A percentile compares a stretch with the other conserved stretches of the same genome.
Evolutionary conservation across 23 tunicate genomes (phyloP).

Genomic region (Styela clava): DNA sequence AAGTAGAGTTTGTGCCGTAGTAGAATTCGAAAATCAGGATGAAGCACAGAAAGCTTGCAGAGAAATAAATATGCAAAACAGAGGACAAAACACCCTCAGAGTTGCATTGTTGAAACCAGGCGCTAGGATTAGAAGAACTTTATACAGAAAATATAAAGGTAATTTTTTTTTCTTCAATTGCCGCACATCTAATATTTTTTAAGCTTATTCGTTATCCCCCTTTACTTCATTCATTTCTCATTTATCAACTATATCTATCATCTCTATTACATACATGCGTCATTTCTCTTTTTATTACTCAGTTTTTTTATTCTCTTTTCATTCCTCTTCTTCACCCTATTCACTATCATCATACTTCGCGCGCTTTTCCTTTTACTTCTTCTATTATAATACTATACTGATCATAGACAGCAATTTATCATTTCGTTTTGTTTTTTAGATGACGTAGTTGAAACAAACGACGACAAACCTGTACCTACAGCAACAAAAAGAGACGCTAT

Average conservation of each 20-base stretch:
- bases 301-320: too few relatives aligned
- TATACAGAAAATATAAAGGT: conserved; percentile 96
- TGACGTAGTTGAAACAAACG: neutral
- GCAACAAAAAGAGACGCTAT: neutral
- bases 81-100: conserved; percentile 57
- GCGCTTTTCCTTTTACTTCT: neutral
- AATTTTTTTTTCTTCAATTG: too few relatives aligned
- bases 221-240: too few relatives aligned
- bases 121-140: conserved; percentile 80
- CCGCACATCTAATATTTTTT: too few relatives aligned
- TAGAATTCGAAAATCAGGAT: conserved; percentile 89
- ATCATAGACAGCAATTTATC: neutral
- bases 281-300: too few relatives aligned
- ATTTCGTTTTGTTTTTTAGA: neutral
- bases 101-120: conserved; percentile 97
- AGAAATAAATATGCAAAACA: conserved; percentile 94
- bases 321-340: too few relatives aligned
- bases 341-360: too few relatives aligned
- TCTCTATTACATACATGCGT: too few relatives aligned
- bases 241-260: too few relatives aligned
- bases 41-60: conserved; percentile 98
- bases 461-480: neutral
- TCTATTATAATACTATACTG: neutral
- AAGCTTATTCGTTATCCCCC: too few relatives aligned
- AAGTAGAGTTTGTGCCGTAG: conserved; percentile 64